These are phyloP conservation scores for Petrocephalus microphthalmus DNA, from an alignment of 2,113 vertebrate species.

Conservation along the genomic window DNA sequence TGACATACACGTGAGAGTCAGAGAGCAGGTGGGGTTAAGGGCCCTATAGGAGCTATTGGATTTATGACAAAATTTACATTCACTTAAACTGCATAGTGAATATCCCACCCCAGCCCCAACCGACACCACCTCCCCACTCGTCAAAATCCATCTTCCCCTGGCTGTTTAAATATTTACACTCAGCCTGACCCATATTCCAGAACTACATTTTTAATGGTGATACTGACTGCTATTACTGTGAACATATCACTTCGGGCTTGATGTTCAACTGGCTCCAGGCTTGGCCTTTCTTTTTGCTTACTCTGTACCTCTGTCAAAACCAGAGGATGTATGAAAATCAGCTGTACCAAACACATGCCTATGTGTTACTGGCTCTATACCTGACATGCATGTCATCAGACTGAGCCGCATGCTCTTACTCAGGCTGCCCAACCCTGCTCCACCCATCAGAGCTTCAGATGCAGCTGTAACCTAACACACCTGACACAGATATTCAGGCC, in stretches of 20 bases:
- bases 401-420: background rate
- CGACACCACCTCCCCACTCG: background rate
- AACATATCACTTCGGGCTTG: constrained; percentile 5
- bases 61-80: background rate
- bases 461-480: no score
- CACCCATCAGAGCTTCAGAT: no score
- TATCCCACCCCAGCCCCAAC: background rate
- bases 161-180: constrained; percentile 8
- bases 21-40: background rate
- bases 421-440: background rate
- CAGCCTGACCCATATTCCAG: constrained; percentile 4
- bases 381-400: background rate
- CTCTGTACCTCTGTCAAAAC: background rate
- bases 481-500: no score
- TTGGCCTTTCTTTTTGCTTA: background rate
- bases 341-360: background rate
- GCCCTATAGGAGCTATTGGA: background rate
- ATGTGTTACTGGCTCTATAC: background rate
- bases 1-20: background rate
- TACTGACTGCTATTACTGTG: background rate
- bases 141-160: background rate
- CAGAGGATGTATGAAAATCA: background rate
- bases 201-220: constrained; percentile 13
- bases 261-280: background rate
- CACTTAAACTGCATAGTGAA: background rate